Evolutionary conservation across 2,797 vertebrate genomes (phyloP).

Genomic region (Eleutherodactylus coqui): DNA sequence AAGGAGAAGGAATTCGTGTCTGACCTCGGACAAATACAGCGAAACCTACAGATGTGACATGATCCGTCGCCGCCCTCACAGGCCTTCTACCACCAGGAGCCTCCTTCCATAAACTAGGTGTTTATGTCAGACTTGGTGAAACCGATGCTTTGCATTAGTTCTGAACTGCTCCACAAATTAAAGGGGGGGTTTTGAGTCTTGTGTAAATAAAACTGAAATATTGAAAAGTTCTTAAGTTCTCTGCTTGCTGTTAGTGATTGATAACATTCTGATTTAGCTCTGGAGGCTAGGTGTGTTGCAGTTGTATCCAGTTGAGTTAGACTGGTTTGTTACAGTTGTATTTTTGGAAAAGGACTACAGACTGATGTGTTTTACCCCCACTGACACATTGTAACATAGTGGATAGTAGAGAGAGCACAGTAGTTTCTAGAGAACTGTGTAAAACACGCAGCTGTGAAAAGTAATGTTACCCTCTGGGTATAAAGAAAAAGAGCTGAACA

Average conservation of each 20-base stretch:
- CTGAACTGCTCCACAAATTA: neutral
- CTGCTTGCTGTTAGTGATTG: neutral
- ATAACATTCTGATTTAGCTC: no score
- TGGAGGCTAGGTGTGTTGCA: no score
- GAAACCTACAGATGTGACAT: neutral
- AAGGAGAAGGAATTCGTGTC: conserved; percentile 16
- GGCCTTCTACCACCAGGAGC: neutral
- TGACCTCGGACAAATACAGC: neutral
- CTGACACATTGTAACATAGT: neutral
- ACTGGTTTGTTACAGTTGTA: no score
- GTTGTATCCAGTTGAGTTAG: no score
- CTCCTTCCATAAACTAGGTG: neutral
- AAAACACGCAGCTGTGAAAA: no score
- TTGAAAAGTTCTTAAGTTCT: neutral
- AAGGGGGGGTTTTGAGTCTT: no score
- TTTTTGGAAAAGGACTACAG: no score
- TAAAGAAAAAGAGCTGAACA: neutral
- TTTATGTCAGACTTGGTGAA: neutral
- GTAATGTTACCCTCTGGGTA: neutral
- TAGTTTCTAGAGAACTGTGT: no score
- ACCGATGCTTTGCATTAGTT: neutral
- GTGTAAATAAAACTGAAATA: no score
- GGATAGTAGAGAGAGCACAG: neutral
- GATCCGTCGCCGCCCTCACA: neutral
- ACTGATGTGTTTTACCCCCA: neutral